Evolutionary conservation across 2,797 vertebrate species (phyloP), one percentile per base, ranked within the genome.

Genomic region (Myotis daubentonii): DNA sequence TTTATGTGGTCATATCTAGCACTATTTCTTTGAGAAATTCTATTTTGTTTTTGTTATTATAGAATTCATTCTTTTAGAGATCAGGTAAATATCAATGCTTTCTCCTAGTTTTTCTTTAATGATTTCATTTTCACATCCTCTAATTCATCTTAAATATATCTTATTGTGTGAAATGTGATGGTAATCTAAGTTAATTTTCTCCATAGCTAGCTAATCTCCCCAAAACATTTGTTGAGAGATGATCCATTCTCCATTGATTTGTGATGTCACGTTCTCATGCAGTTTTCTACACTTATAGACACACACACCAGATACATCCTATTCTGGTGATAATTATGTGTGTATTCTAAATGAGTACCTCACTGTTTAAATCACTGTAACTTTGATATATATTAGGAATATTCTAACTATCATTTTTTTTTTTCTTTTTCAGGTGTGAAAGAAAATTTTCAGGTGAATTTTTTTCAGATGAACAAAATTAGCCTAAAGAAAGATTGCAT

Each of bases 111-210:
- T 92, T 74, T 7, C 75, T 47, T 71, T 49, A 87, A 87, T 78
- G 1, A 62, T 91, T 86, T 87, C 6, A 79, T 23, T 74, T 89
- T 78, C 3, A 38, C 53, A 44, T 1, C 3, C 1, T 57, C 16
- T 88, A 71, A 90, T 86, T 95, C 30, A 49, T 88, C 71, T 85
- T 65, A 74, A 87, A 33, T 82, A 72, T 75, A 71, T 81, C 91
- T 78, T 92, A 51, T 6, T 86, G 13, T 66, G 68, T 60, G 23
- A 94, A 94, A 76, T 94, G 28, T 62, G 9, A 85, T 87, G 25
- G 30, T 36, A 49, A 80, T 86, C 15, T 79, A 79, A 90, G 78
- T 94, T 84, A 79, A n/a, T 44, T 62, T 84, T 88, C 79, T 12
- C 3, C 5, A 53, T 55, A 72, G 51, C n/a, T 60, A 75, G 55